Evolutionary conservation across 2,797 vertebrate species (phyloP).

Genomic region (Anguilla anguilla): DNA sequence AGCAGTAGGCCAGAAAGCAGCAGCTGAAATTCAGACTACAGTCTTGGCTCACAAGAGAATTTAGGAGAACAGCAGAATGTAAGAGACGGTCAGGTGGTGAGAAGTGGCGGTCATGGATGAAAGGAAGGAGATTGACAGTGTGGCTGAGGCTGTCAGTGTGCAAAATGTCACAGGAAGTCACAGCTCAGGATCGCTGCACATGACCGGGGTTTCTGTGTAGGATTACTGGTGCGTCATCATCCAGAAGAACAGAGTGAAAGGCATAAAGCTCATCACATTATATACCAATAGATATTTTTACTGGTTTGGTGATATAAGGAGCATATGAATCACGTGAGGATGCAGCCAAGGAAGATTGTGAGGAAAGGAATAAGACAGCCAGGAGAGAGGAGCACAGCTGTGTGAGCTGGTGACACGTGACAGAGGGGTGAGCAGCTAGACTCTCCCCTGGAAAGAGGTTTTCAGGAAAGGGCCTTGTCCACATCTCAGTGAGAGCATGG

Average conservation of each 20-base stretch:
- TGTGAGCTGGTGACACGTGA: neutral
- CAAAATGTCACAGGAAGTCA: constrained; percentile 1
- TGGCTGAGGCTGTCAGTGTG: neutral
- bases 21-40: neutral
- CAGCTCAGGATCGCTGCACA: neutral
- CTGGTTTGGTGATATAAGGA: neutral
- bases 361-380: neutral
- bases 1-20: neutral
- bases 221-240: neutral
- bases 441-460: neutral
- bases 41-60: neutral
- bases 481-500: neutral
- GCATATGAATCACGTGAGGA: neutral
- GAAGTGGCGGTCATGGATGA: constrained; percentile 2
- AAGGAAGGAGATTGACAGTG: neutral
- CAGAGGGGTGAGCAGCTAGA: neutral
- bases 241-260: neutral
- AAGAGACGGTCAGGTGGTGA: neutral
- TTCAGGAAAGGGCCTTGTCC: neutral
- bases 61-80: neutral
- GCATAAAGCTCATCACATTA: neutral
- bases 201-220: neutral
- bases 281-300: neutral
- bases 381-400: neutral
- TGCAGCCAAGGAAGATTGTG: neutral